These are phyloP conservation scores for Pseudococcus viburni DNA, from an alignment of 2,888 invertebrate genomes.

Conservation along the genomic window DNA sequence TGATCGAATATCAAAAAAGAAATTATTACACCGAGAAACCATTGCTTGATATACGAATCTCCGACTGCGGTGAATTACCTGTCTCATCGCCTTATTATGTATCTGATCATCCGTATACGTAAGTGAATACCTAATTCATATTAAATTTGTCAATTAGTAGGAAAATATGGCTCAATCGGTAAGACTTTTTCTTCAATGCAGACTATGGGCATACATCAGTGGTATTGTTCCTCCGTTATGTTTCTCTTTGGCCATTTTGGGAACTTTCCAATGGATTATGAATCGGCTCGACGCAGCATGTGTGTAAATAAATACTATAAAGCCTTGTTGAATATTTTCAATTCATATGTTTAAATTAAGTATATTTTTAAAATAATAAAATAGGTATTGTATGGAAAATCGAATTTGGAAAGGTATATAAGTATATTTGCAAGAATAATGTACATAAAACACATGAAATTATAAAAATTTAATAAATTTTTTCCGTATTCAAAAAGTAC, in stretches of 20 bases:
- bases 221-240: conserved; percentile 80
- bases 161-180: not conserved
- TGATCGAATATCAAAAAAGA: conserved; percentile 85
- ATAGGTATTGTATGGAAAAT: not conserved
- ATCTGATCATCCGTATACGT: conserved; percentile 81
- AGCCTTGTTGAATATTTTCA: not conserved
- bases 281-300: conserved; percentile 68
- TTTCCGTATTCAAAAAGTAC: not conserved
- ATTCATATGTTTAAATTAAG: not conserved
- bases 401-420: conserved; percentile 11
- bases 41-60: conserved; percentile 86
- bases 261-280: conserved; percentile 70
- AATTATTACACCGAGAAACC: conserved; percentile 85
- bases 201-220: conserved; percentile 75
- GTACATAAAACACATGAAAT: conserved; percentile 28
- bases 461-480: not conserved
- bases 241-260: conserved; percentile 83
- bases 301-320: not conserved
- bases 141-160: not conserved
- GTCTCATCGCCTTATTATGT: conserved; percentile 85
- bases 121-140: conserved; percentile 46
- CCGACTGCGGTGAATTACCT: conserved; percentile 80
- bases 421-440: conserved; percentile 42
- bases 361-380: not conserved
- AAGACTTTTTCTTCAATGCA: not conserved